These are phyloP conservation scores for Drosophila mulleri DNA, from an alignment of 2,888 invertebrate species.

Conservation along the genomic window DNA sequence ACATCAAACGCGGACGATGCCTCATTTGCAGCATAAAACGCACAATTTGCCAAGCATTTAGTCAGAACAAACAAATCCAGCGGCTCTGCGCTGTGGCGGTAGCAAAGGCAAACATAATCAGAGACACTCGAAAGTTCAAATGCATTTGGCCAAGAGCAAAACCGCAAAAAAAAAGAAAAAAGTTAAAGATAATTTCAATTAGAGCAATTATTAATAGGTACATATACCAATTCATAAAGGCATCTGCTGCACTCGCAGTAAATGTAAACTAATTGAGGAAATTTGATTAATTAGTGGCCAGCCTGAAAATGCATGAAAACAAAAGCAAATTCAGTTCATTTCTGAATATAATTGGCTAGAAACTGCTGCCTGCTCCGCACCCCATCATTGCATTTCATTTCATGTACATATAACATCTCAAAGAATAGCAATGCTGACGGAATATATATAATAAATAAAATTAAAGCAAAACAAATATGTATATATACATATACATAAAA, in stretches of 20 bases:
- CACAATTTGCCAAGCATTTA: conserved; percentile 67
- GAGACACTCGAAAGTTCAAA: conserved; percentile 52
- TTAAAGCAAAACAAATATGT: too few relatives aligned
- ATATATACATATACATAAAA: too few relatives aligned
- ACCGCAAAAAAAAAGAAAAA: conserved; percentile 25
- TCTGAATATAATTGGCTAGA: not conserved
- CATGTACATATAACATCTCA: too few relatives aligned
- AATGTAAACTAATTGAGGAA: conserved; percentile 42
- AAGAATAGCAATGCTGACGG: too few relatives aligned
- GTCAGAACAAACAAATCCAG: conserved; percentile 50
- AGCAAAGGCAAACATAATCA: conserved; percentile 55
- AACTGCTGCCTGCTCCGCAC: not conserved
- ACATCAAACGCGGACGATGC: conserved; percentile 64
- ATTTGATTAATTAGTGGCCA: conserved; percentile 4
- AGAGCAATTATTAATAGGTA: conserved; percentile 58
- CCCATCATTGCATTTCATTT: too few relatives aligned
- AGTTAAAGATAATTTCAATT: conserved; percentile 53
- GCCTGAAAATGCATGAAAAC: not conserved
- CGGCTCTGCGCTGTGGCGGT: conserved; percentile 29
- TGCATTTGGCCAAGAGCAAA: conserved; percentile 28
- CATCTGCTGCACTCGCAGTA: conserved; percentile 58
- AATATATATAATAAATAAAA: too few relatives aligned
- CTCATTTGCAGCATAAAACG: conserved; percentile 74
- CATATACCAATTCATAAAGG: conserved; percentile 19
- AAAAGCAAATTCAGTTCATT: not conserved